A percentile compares a stretch with the other conserved stretches of the same genome.
These are phyloP conservation scores for Bombus confusus DNA, from an alignment of 1,140 invertebrate genomes.

Conservation along the genomic window DNA sequence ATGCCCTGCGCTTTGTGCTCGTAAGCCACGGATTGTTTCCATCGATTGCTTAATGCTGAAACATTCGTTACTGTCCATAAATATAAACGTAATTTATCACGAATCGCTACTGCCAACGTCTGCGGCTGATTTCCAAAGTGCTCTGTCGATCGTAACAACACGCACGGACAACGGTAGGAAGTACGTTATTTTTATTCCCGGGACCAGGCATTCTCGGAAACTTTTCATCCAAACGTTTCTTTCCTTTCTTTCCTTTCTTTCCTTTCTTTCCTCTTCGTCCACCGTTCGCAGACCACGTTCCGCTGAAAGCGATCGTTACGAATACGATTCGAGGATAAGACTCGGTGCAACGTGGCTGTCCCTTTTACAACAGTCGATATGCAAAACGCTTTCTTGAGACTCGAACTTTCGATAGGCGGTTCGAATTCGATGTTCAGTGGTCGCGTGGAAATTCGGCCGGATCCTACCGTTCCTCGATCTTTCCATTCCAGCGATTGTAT, in stretches of 20 bases:
- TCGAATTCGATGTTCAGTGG: not conserved
- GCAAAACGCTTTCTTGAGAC: not conserved
- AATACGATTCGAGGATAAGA: not conserved
- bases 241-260: not conserved
- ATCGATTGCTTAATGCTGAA: not conserved
- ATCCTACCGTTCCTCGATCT: not conserved
- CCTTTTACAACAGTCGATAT: not conserved
- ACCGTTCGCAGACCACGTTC: not conserved
- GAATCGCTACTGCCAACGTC: not conserved
- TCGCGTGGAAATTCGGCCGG: not conserved
- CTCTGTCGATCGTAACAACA: not conserved
- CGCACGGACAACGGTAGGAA: too few species aligned
- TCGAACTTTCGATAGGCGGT: not conserved
- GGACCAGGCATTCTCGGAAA: not conserved
- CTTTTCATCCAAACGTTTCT: not conserved
- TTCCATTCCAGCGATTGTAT: too few species aligned
- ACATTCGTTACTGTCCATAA: not conserved
- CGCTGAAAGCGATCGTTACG: not conserved
- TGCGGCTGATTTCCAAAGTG: not conserved
- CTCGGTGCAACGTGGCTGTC: not conserved
- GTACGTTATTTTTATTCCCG: slow-evolving; percentile 1
- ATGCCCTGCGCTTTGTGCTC: not conserved
- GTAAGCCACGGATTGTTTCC: not conserved
- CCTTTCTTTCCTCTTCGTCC: not conserved
- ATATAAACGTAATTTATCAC: not conserved